Base-by-base conservation (phyloP, 2,888 invertebrate genomes). In the Oscheius sp. region DNA sequence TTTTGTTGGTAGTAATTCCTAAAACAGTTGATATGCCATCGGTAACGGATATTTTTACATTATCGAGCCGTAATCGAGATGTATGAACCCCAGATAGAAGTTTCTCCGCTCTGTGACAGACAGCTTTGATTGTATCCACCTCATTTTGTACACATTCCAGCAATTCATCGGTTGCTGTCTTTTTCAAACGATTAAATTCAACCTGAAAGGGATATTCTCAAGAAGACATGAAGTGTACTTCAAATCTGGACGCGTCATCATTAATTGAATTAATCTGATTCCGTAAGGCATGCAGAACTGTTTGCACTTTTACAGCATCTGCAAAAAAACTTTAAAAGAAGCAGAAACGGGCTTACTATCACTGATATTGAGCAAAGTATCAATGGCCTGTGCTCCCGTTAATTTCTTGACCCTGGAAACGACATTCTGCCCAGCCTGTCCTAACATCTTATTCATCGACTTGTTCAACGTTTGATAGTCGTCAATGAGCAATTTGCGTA, bases 401-500 rank as follows among this genome's bases (percentile, higher is more conserved):
- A 76, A 73, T 69, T 79, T 79, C 76, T 87, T 87, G 45, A 86
- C 79, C 43, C 81, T 72, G 29, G 76, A 77, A 1, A 87, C 84
- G 23, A 86, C 82, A 52, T 76, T 79, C 27, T 82, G 80, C 13
- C 86, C 71, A 18, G 61, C 77, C 21, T 69, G 69, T 25, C 76
- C 64, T 18, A 86, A 76, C 45, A 82, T 79, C 43, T 72, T 58
- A 27, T 76, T 77, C 9, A 86, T 76, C 2, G 85, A 82, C 18
- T 69, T 56, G 69, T 84, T 86, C 16, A 85, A 74, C 13, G 77
- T 71, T 43, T 84, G 77, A 70, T 80, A 87, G 72, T 87, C 87
- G 64, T 86, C 86, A 35, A 84, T 83, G 9, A 87, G 76, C 45
- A 87, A 72, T 63, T 86, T 86, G 7, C 83, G 78, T 35, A 87